Evolutionary conservation across 1,140 invertebrate species (phyloP), one percentile per base, ranked within the genome.

Genomic region (Ceratitis capitata): DNA sequence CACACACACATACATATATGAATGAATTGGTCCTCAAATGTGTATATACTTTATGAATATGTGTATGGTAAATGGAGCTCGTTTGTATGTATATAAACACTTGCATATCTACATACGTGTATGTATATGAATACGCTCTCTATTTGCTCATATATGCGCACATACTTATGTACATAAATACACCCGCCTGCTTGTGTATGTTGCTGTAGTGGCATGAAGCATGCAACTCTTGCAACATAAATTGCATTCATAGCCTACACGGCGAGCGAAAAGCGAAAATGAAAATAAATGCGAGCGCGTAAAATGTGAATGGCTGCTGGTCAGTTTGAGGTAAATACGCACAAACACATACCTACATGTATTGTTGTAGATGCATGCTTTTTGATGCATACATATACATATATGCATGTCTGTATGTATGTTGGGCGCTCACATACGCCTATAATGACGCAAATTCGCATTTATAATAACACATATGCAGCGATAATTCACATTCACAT

Each of bases 381-480:
- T 56, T 19, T 23, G 51, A 49, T 64, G 16, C 19, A 19, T 61
- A 61, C 5, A 39, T 39, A 16, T 69, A n/a, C 3, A 64, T 69
- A 69, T 78, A 23, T 45, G 32, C 7, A 32, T 19, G 61, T 58
- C 0, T 4, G 6, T 58, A 23, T 14, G 56, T 14, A 5, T 32
- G 26, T 61, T 5, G 23, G 2, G 19, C 2, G 10, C 35, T 23
- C 39, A 78, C 32, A 23, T 1, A 19, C 35, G 39, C 1, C 7
- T 23, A 78, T 35, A 45, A 78, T 42, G 35, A 78, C 69, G 69
- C 26, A 78, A 45, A 45, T 78, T 45, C 39, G n/a, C 35, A 45
- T 78, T 78, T 78, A 78, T 78, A n/a, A 78, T 78, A 45, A 78
- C 39, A 47, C 45, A 23, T 78, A 78, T 39, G 69, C 69, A 78